These are phyloP conservation scores for Tetramorium parvispinum DNA, from an alignment of 1,140 invertebrate species.

Conservation along the genomic window DNA sequence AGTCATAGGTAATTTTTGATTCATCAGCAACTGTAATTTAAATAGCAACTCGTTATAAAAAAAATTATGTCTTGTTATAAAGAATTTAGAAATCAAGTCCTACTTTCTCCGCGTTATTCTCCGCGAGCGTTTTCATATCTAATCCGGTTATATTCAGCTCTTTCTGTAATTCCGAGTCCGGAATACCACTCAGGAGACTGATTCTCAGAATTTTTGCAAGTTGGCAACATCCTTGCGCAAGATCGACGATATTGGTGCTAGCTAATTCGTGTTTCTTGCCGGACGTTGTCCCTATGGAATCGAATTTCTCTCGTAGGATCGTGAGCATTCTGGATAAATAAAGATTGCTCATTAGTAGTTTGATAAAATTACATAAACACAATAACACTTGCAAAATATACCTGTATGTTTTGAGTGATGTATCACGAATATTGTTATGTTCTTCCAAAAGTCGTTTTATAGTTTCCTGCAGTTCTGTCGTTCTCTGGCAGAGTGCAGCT, in stretches of 20 bases:
- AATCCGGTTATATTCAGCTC: conserved; percentile 81
- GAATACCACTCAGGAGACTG: conserved; percentile 84
- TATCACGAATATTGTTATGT: conserved; percentile 89
- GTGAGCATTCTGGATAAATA: conserved; percentile 78
- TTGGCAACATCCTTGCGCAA: conserved; percentile 84
- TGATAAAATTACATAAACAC: not conserved
- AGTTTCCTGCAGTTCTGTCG: conserved; percentile 91
- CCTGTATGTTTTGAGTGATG: conserved; percentile 89
- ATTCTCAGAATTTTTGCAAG: conserved; percentile 85
- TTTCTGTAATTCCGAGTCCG: conserved; percentile 76
- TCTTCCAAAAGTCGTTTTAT: conserved; percentile 92
- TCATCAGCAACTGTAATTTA: conserved; percentile 79
- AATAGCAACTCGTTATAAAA: conserved; percentile 8
- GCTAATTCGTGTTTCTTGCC: conserved; percentile 78
- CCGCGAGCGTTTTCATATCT: conserved; percentile 83
- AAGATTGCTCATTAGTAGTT: not conserved
- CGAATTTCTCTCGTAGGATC: conserved; percentile 84
- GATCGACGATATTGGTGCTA: conserved; percentile 85
- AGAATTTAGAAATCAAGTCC: conserved; percentile 3
- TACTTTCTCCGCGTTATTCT: conserved; percentile 84
- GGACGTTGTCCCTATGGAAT: conserved; percentile 77
- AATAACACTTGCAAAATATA: conserved; percentile 12
- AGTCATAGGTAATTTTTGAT: conserved; percentile 81
- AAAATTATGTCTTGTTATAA: conserved; percentile 22
- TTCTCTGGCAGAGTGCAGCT: conserved; percentile 91